Base-by-base conservation (phyloP, 2,113 vertebrate genomes). In the Propithecus coquereli region DNA sequence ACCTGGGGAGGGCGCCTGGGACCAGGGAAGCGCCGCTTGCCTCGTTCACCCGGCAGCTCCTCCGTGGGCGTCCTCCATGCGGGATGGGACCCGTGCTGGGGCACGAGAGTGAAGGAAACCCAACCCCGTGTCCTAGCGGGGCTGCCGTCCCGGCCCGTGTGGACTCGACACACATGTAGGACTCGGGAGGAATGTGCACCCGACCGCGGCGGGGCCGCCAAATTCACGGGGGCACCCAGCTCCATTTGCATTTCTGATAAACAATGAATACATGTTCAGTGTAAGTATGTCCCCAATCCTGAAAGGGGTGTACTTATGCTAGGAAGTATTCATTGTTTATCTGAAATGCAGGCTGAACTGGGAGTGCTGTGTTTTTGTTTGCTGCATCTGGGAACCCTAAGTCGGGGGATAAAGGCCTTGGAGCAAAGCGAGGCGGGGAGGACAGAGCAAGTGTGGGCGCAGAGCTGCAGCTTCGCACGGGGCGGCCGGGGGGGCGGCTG, bases 91-190 rank as follows among this genome's bases (percentile, higher is more conserved):
- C 50, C 6, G 54, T 22, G 20, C 54, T 27, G 25, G 59, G 25
- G 70, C 11, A 5, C 5, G 0, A 27, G 37, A 6, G 14, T 9
- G 6, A 66, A 71, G 6, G 20, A 30, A 25, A 50, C 74, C 40
- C 8, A 11, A 57, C 8, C 87, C 40, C 3, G 14, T 2, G 17
- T 2, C 37, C 57, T 0, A 5, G 34, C 76, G 20, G 30, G 17
- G 74, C 54, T n/a, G n/a, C n/a, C n/a, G n/a, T n/a, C n/a, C 79
- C 0, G 0, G 81, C 0, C 3, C 1, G 0, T 0, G 1, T 1
- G 59, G 4, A 45, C 32, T 18, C 1, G 23, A 32, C 37, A 17
- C 6, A 0, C 18, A 0, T 8, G 22, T 22, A 22, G 14, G 47
- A 37, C 11, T 16, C 52, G 14, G 17, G 70, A 40, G 70, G 45